These are phyloP conservation scores for Lithophane semibrunnea DNA, from an alignment of 2,888 invertebrate species.

Conservation along the genomic window DNA sequence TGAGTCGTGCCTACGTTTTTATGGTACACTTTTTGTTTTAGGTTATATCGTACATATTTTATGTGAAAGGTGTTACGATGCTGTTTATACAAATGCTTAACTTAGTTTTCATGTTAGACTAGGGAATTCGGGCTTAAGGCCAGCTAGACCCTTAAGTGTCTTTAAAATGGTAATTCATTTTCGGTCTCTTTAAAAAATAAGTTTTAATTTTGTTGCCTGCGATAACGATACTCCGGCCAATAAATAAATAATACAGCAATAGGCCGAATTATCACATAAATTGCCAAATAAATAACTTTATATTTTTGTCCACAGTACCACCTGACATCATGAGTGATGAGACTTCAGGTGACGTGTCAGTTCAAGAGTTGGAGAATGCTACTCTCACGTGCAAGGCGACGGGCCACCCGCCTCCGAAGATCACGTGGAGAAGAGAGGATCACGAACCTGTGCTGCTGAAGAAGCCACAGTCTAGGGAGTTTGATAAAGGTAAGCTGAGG, in stretches of 20 bases:
- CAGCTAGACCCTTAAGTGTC: constrained; percentile 6
- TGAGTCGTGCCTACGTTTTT: constrained; percentile 67
- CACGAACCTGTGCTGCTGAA: constrained; percentile 91
- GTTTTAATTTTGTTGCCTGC: constrained; percentile 24
- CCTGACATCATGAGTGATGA: constrained; percentile 95
- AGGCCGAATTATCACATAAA: background rate
- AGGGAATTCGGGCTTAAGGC: constrained; percentile 11
- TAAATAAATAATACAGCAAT: background rate
- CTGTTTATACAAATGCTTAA: constrained; percentile 49
- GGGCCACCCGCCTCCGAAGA: constrained; percentile 95
- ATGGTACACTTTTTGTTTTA: constrained; percentile 60
- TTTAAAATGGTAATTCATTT: constrained; percentile 21
- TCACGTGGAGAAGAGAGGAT: constrained; percentile 96
- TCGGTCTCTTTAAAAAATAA: constrained; percentile 21
- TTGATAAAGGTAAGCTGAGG: constrained; percentile 82
- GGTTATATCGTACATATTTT: constrained; percentile 55
- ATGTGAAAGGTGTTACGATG: constrained; percentile 38
- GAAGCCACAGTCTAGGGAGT: constrained; percentile 87
- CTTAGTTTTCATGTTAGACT: constrained; percentile 29
- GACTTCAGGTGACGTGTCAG: constrained; percentile 94
- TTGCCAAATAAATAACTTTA: background rate
- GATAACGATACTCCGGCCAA: background rate
- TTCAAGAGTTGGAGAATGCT: constrained; percentile 95
- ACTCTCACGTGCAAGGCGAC: constrained; percentile 96
- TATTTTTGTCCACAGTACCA: constrained; percentile 90